Percentiles rank a stretch among this genome's conserved stretches.
phyloP scores from a whole-genome alignment of 2,113 vertebrate species.

The Seriola rivoliana region DNA sequence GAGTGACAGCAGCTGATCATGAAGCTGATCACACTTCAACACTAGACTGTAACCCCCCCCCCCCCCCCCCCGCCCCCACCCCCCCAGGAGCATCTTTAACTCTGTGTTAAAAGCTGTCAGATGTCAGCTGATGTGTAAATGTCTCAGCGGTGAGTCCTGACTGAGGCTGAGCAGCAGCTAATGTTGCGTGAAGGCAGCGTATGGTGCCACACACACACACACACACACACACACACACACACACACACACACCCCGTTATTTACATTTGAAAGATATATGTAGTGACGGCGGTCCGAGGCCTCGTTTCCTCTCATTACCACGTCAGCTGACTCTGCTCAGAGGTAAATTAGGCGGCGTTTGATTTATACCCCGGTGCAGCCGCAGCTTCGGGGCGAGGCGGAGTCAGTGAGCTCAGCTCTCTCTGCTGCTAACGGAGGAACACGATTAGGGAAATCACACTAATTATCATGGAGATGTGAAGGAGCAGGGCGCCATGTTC shows the following conservation, averaged over 20 bases:
- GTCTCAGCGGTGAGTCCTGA: constrained; percentile 34
- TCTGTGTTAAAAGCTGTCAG: too few species aligned
- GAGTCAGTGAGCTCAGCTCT: constrained; percentile 17
- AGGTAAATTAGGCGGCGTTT: constrained; percentile 39
- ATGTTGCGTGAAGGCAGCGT: constrained; percentile 91
- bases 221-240: constrained; percentile 3
- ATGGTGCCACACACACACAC: constrained; percentile 71
- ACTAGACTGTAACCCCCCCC: too few species aligned
- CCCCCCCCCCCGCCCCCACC: too few species aligned
- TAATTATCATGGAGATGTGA: constrained; percentile 23
- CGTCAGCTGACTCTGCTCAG: constrained; percentile 6
- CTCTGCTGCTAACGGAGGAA: constrained; percentile 9
- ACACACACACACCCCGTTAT: constrained; percentile 77
- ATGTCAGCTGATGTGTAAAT: too few species aligned
- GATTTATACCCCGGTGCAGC: constrained; percentile 30
- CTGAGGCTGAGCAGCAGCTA: constrained; percentile 88
- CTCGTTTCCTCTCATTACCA: constrained; percentile 41
- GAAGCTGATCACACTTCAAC: too few species aligned
- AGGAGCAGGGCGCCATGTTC: constrained; percentile 13
- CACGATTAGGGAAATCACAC: constrained; percentile 27
- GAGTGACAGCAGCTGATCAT: too few species aligned
- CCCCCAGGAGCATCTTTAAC: too few species aligned
- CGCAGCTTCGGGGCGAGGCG: constrained; percentile 20
- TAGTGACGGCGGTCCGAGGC: background rate
- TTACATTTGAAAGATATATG: constrained; percentile 86